phyloP scores from a whole-genome alignment of 2,797 vertebrate genomes.

The Sparidentex hasta region DNA sequence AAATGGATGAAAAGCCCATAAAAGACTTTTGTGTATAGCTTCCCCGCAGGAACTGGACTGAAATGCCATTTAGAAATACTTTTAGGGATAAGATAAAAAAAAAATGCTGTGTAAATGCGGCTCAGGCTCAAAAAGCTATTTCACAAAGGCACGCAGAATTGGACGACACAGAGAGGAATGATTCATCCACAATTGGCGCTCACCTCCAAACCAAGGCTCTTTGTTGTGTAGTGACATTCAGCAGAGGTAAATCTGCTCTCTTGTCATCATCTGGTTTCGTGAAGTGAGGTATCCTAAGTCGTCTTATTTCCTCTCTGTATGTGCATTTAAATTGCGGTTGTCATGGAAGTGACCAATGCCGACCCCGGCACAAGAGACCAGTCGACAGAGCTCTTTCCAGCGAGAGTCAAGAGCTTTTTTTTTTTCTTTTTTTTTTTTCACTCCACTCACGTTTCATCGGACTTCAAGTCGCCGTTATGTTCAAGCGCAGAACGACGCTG shows the following conservation, averaged over 20 bases:
- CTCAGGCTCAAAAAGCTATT: conserved; percentile 69
- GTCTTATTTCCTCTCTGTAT: conserved; percentile 63
- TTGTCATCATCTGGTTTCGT: conserved; percentile 71
- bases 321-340: conserved; percentile 64
- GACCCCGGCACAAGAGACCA: conserved; percentile 54
- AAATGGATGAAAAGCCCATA: conserved; percentile 59
- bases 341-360: conserved; percentile 56
- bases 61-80: conserved; percentile 68
- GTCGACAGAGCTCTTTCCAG: conserved; percentile 25
- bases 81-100: conserved; percentile 59
- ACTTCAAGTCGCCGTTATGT: conserved; percentile 56
- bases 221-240: conserved; percentile 65
- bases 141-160: conserved; percentile 62
- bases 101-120: conserved; percentile 62
- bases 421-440: too few species aligned
- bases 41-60: conserved; percentile 55
- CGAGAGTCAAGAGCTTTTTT: too few species aligned
- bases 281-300: conserved; percentile 55
- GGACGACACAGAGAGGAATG: conserved; percentile 60
- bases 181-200: conserved; percentile 71
- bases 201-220: conserved; percentile 62
- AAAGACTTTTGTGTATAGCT: conserved; percentile 54
- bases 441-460: conserved; percentile 53
- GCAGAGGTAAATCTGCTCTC: conserved; percentile 62
- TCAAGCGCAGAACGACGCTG: conserved; percentile 59